These are phyloP conservation scores for Brachionus asplanchnoidis DNA, from an alignment of 1,140 invertebrate species.

Conservation along the genomic window DNA sequence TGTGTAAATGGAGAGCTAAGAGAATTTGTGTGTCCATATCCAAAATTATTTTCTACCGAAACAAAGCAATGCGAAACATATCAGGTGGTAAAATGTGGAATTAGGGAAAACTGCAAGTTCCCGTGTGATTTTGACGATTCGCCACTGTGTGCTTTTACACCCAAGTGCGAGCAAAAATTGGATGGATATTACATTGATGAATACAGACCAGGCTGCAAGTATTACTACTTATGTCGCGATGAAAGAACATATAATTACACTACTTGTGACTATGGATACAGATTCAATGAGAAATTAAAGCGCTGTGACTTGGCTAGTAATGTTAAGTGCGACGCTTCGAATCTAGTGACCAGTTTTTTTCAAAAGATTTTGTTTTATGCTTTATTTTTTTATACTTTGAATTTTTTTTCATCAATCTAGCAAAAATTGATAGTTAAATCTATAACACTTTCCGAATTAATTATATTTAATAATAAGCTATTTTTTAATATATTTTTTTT, in stretches of 20 bases:
- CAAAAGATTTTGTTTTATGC: background rate
- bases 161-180: conserved; percentile 21
- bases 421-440: background rate
- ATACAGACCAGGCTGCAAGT: conserved; percentile 36
- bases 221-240: conserved; percentile 34
- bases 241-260: conserved; percentile 40
- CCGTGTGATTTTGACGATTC: conserved; percentile 41
- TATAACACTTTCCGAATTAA: background rate
- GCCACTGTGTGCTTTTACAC: conserved; percentile 39
- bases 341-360: background rate
- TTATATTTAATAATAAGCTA: background rate
- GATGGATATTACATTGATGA: conserved; percentile 36
- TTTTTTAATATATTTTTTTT: background rate
- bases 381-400: background rate
- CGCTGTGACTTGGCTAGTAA: background rate
- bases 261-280: conserved; percentile 30
- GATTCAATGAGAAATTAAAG: conserved; percentile 33
- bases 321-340: conserved; percentile 31
- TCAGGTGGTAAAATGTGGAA: conserved; percentile 40
- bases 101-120: conserved; percentile 28
- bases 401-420: background rate
- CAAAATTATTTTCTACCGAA: conserved; percentile 13
- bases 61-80: conserved; percentile 40
- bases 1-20: conserved; percentile 39
- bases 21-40: conserved; percentile 37